phyloP scores from a whole-genome alignment of 2,113 vertebrate genomes.

The Spermophilus dauricus region DNA sequence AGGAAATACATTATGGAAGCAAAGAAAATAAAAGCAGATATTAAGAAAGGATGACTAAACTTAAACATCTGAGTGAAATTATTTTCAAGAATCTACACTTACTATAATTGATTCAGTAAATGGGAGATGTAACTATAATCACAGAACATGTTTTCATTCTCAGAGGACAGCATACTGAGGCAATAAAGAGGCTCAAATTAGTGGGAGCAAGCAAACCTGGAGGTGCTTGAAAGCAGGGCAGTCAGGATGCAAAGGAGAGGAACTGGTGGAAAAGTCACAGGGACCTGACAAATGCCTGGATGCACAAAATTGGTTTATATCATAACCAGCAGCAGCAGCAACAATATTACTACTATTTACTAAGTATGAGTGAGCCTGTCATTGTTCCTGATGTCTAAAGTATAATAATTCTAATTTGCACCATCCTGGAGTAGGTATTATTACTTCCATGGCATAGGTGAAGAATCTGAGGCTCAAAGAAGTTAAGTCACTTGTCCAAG shows the following conservation, averaged over 20 bases:
- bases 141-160: neutral
- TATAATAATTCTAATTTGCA: neutral
- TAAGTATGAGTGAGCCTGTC: neutral
- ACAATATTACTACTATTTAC: neutral
- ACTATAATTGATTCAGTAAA: neutral
- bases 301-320: neutral
- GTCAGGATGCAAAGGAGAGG: neutral
- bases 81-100: neutral
- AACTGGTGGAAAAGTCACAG: neutral
- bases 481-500: neutral
- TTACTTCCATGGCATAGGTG: neutral
- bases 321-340: neutral
- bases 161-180: neutral
- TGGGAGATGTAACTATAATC: neutral
- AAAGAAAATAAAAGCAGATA: neutral
- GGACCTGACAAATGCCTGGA: neutral
- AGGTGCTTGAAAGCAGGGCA: neutral
- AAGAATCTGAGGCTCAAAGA: neutral
- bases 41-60: neutral
- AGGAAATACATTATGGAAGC: neutral
- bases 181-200: neutral
- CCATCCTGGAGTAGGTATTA: neutral
- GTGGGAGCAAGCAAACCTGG: neutral
- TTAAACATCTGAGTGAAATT: neutral
- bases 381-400: neutral